Evolutionary conservation across 1,140 invertebrate species (phyloP), one percentile per base, ranked within the genome.

Genomic region (Drosophila truncata): DNA sequence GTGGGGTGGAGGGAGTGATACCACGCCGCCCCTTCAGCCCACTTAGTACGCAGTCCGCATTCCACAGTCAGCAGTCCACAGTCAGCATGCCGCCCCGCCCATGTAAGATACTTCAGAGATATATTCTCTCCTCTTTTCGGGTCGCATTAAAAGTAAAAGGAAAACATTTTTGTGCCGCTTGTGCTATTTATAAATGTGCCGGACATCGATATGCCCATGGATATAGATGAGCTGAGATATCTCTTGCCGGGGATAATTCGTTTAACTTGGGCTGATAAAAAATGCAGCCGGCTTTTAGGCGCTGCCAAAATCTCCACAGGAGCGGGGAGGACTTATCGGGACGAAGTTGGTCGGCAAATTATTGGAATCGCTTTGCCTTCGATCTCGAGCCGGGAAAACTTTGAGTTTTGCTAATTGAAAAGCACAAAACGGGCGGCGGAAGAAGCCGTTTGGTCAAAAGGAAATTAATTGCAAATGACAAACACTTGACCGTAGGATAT

Each of bases 391-490:
- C 78, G 58, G 66, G 35, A 23, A 55, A 63, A 74, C 50, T 78
- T 78, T 78, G 64, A 78, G 64, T 61, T 60, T 52, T 57, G 75
- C 75, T 78, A 78, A 78, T 78, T 78, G 75, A 78, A 88, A 87
- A 87, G 74, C 39, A 72, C 62, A 70, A 74, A 63, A 47, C 60
- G 83, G 64, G 58, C 72, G 67, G 76, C 84, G 83, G 80, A 87
- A 78, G 70, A 80, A 65, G 62, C 58, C 61, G 62, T 55, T 78
- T 66, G 84, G 65, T 80, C 85, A 88, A 88, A 90, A 74, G 85
- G 75, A 90, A 90, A 88, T 84, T 88, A 90, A 90, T 88, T 88
- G 84, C 80, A 84, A 78, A 80, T 90, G 84, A 88, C 85, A 90
- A 88, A 84, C 81, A 88, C 81, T 84, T 90, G 66, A 78, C 71